Percentiles rank a stretch among this genome's conserved stretches.
phyloP scores from a whole-genome alignment of 2,888 invertebrate genomes.

The Chymomyza caudatula region DNA sequence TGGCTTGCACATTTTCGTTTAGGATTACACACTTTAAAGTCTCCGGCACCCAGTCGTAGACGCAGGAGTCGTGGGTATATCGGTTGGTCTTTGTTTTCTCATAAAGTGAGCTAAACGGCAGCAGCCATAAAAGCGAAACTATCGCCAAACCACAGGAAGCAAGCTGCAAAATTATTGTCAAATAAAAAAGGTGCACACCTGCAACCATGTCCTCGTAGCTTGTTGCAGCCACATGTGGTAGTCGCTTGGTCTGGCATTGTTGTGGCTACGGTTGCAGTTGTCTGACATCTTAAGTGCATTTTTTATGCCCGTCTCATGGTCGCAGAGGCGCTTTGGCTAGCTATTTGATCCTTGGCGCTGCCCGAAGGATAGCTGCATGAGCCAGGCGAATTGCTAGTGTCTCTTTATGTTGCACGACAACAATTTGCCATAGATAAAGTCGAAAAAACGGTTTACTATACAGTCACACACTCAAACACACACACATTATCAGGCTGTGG shows the following conservation, averaged over 20 bases:
- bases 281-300: constrained; percentile 69
- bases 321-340: constrained; percentile 11
- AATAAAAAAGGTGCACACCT: constrained; percentile 27
- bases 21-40: neutral
- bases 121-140: constrained; percentile 48
- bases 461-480: neutral
- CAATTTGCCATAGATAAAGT: constrained; percentile 48
- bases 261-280: constrained; percentile 19
- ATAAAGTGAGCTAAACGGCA: constrained; percentile 65
- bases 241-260: neutral
- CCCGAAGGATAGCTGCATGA: neutral
- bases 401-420: constrained; percentile 2
- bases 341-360: neutral
- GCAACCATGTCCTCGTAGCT: neutral
- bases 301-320: neutral
- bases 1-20: neutral
- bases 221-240: constrained; percentile 53
- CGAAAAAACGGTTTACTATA: constrained; percentile 11
- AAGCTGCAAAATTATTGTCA: constrained; percentile 34
- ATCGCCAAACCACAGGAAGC: neutral
- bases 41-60: neutral
- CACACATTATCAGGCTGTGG: too few species aligned
- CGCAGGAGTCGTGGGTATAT: neutral
- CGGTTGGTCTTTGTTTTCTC: neutral
- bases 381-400: neutral